These are phyloP conservation scores for Ischnus inquisitorius DNA, from an alignment of 2,888 invertebrate genomes.

Conservation along the genomic window DNA sequence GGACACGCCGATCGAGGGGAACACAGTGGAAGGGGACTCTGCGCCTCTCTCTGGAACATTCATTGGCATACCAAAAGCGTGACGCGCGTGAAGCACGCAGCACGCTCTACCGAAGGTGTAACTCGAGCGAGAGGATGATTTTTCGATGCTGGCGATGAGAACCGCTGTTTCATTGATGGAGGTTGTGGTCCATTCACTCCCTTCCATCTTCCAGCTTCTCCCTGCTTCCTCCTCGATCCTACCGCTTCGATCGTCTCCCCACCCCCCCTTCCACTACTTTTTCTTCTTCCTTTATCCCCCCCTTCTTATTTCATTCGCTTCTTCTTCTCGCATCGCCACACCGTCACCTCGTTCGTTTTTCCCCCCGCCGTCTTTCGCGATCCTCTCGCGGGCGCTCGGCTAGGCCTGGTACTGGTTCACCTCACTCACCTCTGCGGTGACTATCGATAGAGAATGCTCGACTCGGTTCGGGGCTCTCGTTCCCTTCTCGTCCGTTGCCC, in stretches of 20 bases:
- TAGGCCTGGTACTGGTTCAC: constrained; percentile 69
- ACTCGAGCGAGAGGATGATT: constrained; percentile 6
- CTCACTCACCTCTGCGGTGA: constrained; percentile 63
- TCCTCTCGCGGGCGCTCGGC: constrained; percentile 45
- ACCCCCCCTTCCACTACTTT: constrained; percentile 30
- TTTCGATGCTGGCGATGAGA: constrained; percentile 73
- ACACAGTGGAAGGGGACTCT: neutral
- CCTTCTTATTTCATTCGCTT: constrained; percentile 25
- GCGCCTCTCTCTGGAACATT: constrained; percentile 38
- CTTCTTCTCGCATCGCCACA: constrained; percentile 53
- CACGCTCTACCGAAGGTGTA: neutral
- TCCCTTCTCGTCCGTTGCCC: constrained; percentile 44
- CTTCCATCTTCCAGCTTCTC: constrained; percentile 48
- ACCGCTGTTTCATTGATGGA: constrained; percentile 84
- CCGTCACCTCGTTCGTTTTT: constrained; percentile 32
- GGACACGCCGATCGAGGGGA: neutral
- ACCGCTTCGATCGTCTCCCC: constrained; percentile 45
- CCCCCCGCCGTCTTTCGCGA: constrained; percentile 1
- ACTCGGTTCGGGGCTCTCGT: constrained; percentile 35
- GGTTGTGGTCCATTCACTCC: constrained; percentile 80
- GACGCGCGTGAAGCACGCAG: constrained; percentile 60
- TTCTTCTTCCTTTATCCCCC: constrained; percentile 11
- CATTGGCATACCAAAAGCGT: constrained; percentile 69
- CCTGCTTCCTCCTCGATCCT: constrained; percentile 69
- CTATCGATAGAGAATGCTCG: constrained; percentile 53